Percentiles rank a stretch among this genome's conserved stretches.
These are phyloP conservation scores for Anhinga rufa DNA, from an alignment of 2,113 vertebrate species.

Conservation along the genomic window DNA sequence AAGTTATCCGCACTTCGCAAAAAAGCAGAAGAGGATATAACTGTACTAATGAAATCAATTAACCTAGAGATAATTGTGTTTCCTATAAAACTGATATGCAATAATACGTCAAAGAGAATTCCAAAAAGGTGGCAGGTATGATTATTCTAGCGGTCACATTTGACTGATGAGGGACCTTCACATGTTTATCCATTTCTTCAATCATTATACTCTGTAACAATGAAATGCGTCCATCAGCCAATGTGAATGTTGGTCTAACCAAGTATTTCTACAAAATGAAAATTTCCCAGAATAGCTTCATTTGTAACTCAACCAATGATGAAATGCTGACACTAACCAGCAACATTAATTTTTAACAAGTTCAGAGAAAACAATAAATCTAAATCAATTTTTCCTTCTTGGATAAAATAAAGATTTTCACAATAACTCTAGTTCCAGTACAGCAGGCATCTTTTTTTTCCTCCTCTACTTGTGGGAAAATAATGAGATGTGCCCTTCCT, in stretches of 20 bases:
- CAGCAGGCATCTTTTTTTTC: not conserved
- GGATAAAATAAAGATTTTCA: not conserved
- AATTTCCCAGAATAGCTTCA: not conserved
- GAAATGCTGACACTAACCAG: not conserved
- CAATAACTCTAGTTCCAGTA: not conserved
- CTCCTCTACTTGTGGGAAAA: not conserved
- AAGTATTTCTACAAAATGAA: not conserved
- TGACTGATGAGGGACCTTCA: not conserved
- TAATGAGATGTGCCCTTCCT: not conserved
- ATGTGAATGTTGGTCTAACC: not conserved
- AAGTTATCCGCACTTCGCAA: not conserved
- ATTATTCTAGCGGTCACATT: not conserved
- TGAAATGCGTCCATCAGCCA: not conserved
- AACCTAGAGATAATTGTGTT: not conserved
- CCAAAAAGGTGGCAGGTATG: not conserved
- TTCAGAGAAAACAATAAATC: not conserved
- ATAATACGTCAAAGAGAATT: not conserved
- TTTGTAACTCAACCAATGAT: not conserved
- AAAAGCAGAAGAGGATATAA: not conserved
- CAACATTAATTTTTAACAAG: not conserved
- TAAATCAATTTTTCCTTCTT: not conserved
- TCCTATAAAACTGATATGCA: not conserved
- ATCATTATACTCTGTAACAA: not conserved
- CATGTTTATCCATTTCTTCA: not conserved
- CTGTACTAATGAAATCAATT: not conserved